Conservation (phyloP, 2,797 vertebrate species). For the Poecile montanus region DNA sequence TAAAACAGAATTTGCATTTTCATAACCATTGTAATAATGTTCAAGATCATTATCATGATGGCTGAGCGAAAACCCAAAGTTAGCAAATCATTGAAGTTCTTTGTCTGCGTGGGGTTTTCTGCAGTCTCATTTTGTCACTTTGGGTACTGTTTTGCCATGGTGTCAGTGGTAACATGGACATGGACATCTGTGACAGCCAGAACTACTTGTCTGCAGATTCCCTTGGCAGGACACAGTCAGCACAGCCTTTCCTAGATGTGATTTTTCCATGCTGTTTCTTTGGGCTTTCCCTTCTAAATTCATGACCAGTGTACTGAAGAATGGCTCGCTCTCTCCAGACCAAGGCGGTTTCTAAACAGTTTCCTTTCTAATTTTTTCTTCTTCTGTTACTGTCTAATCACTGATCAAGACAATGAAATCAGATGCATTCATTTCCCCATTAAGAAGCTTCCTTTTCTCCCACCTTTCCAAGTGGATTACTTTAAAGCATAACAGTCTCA, state of each 20-base stretch:
- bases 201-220: neutral
- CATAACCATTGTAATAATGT: slow-evolving; percentile 42
- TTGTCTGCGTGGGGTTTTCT: slow-evolving; percentile 9
- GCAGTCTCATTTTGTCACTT: slow-evolving; percentile 41
- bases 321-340: neutral
- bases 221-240: neutral
- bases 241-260: neutral
- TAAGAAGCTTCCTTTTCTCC: neutral
- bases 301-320: neutral
- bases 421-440: neutral
- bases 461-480: neutral
- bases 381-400: neutral
- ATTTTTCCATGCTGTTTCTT: neutral
- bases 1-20: slow-evolving; percentile 65
- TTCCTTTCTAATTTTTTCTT: neutral
- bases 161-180: neutral
- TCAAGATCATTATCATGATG: slow-evolving; percentile 10
- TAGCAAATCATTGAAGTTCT: neutral
- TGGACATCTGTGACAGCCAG: neutral
- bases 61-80: slow-evolving; percentile 5
- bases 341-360: neutral
- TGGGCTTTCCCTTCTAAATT: neutral
- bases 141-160: neutral
- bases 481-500: neutral
- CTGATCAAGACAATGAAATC: neutral